These are phyloP conservation scores for Reinhardtius hippoglossoides DNA, from an alignment of 2,113 vertebrate genomes.

Conservation along the genomic window DNA sequence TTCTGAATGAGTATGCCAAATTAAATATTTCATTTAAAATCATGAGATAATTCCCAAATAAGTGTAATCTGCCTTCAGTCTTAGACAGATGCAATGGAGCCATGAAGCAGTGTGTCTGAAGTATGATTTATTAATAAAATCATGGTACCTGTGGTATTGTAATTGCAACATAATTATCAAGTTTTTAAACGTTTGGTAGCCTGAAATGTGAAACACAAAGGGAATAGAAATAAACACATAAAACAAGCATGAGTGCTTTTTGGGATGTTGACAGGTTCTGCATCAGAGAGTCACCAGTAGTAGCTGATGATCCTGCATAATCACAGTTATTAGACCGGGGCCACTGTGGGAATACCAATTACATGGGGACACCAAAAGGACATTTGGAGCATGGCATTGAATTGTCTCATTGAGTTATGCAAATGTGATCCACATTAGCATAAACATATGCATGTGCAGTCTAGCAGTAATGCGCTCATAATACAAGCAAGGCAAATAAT, in stretches of 20 bases:
- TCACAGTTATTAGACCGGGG: conserved; percentile 56
- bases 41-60: conserved; percentile 1
- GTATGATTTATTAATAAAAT: background rate
- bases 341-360: conserved; percentile 51
- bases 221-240: conserved; percentile 1
- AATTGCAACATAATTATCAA: background rate
- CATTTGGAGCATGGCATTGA: conserved; percentile 34
- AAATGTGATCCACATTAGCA: conserved; percentile 41
- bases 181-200: background rate
- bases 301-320: conserved; percentile 41
- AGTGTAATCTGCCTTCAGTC: background rate
- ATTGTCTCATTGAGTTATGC: conserved; percentile 54
- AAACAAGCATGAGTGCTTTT: conserved; percentile 18
- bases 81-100: background rate
- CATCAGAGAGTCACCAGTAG: conserved; percentile 18
- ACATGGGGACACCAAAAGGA: conserved; percentile 44
- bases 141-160: background rate
- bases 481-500: conserved; percentile 2
- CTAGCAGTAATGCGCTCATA: conserved; percentile 7
- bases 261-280: conserved; percentile 6
- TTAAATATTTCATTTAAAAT: background rate
- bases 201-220: background rate
- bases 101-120: background rate
- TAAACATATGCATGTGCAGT: conserved; percentile 28
- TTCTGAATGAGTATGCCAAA: background rate